Base-by-base conservation (phyloP, 2,888 invertebrate genomes). In the Himalopsyche japonica region DNA sequence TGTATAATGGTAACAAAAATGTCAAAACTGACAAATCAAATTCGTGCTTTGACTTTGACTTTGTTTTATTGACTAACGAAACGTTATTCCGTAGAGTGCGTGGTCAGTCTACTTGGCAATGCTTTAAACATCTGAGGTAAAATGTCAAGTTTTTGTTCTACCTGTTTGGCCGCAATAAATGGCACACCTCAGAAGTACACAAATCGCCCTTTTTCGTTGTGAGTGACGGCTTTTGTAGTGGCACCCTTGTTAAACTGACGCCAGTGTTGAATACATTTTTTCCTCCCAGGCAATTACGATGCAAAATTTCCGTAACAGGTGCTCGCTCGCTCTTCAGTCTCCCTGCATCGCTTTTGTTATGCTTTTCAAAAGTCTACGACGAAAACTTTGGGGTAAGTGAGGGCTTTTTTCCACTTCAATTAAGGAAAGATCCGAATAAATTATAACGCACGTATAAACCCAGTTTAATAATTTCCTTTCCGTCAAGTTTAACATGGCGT, bases 301-400 rank as follows among this genome's bases (percentile, higher is more conserved):
- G 84, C 86, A 86, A 86, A 86, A 84, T 84, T 82, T 81, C 82
- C 84, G 84, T 84, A 86, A 84, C 86, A 86, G 84, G 86, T 86
- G 86, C 82, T 81, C 70, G 81, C 76, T 79, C 70, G 70, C 70
- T 70, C 70, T 70, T 30, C 70, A 70, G 24, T 70, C 70, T 27
- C 80, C 82, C 81, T 85, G 83, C 83, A 84, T 43, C 81, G 78
- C 83, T 79, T 85, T 85, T 83, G 85, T 83, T 81, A 80, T 81
- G 70, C 77, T 79, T 57, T 80, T 64, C 79, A 78, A 84, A 80
- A 84, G 77, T 81, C 81, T 49, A 32, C 77, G 77, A n/a, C n/a
- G 48, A 78, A 84, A 84, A 84, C 79, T 84, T 84, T 81, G 34
- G 34, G 57, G 79, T 80, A 57, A 77, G 79, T 77, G 84, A 78